These are phyloP conservation scores for Acronicta leporina DNA, from an alignment of 2,888 invertebrate genomes.

Conservation along the genomic window DNA sequence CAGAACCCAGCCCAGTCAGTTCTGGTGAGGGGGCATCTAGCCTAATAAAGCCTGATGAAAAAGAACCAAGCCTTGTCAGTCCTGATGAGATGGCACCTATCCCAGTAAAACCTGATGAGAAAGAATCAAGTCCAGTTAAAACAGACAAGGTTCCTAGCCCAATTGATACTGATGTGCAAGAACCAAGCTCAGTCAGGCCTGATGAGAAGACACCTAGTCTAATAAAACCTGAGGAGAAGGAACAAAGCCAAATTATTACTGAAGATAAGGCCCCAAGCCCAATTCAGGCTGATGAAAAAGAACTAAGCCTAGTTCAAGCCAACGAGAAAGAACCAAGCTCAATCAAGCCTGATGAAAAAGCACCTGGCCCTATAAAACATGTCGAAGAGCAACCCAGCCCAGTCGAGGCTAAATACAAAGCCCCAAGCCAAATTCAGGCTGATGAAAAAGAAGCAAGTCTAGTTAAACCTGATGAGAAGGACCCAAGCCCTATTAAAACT, in stretches of 20 bases:
- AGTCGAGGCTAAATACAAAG: no score
- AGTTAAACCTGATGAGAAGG: conserved; percentile 3
- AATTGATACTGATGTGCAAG: conserved; percentile 27
- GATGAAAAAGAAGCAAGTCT: no score
- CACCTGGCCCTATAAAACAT: not conserved
- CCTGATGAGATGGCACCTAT: conserved; percentile 8
- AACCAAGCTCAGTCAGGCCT: conserved; percentile 10
- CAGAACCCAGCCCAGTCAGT: not conserved
- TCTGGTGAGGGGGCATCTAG: conserved; percentile 7
- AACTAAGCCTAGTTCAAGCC: conserved; percentile 12
- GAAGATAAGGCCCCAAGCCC: no score
- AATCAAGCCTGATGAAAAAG: conserved; percentile 1
- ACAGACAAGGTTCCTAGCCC: no score
- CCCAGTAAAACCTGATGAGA: not conserved
- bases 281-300: conserved; percentile 19
- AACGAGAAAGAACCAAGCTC: not conserved
- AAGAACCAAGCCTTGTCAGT: conserved; percentile 7
- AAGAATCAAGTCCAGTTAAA: not conserved
- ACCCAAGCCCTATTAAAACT: conserved; percentile 6
- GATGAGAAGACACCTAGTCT: no score
- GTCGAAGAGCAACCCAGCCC: not conserved
- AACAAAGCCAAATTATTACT: no score
- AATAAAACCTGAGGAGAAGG: conserved; percentile 14
- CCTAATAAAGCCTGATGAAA: conserved; percentile 10
- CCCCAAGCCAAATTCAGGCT: no score